Evolutionary conservation across 2,113 vertebrate genomes (phyloP).

Genomic region (Indri indri): DNA sequence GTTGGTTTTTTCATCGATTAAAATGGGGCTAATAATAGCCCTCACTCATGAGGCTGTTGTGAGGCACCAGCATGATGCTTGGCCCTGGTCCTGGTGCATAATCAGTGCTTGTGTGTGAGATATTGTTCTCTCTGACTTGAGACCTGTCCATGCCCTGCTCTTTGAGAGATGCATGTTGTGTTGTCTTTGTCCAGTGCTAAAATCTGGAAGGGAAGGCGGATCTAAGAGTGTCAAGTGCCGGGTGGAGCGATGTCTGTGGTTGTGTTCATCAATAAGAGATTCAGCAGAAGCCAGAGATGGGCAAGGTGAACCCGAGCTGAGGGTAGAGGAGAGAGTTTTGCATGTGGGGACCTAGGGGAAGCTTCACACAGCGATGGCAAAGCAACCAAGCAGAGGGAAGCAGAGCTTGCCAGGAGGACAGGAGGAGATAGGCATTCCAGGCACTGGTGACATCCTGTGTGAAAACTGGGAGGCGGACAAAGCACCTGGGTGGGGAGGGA

Average conservation of each 20-base stretch:
- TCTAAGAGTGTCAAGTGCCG: neutral
- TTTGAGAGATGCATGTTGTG: neutral
- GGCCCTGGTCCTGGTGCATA: neutral
- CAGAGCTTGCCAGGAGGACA: neutral
- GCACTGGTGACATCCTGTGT: neutral
- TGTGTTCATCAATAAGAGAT: neutral
- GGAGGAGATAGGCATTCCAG: neutral
- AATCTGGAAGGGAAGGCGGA: neutral
- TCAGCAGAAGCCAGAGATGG: neutral
- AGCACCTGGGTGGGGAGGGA: neutral
- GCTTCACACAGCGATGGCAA: neutral
- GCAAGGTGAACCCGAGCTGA: neutral
- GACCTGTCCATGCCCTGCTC: neutral
- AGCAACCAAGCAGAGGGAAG: neutral
- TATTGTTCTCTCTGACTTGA: neutral
- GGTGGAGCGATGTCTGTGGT: neutral
- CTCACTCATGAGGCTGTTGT: neutral
- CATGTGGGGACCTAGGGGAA: neutral
- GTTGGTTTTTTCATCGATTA: neutral
- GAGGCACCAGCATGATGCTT: neutral
- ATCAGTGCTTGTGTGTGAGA: neutral
- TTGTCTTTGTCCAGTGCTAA: neutral
- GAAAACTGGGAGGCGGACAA: neutral
- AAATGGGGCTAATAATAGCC: constrained; percentile 6
- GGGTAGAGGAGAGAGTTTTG: neutral